Percentiles rank a stretch among this genome's conserved stretches.
Conservation (phyloP, 53 echinoderm and acorn worm species). For the Glandiceps talaboti region DNA sequence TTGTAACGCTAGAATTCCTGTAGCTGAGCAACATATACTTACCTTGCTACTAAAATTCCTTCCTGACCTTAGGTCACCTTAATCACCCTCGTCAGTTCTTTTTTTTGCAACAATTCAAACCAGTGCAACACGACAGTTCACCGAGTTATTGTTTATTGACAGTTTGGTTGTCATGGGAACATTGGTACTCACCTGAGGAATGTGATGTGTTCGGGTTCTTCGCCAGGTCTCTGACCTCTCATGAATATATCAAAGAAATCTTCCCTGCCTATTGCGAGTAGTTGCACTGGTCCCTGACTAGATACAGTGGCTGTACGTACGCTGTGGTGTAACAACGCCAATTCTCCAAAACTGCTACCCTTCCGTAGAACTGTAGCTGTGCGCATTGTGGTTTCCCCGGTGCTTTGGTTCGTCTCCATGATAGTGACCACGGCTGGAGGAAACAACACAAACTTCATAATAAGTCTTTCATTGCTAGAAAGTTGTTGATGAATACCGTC, state of each 20-base stretch:
- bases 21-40: no score
- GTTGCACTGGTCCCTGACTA: conserved; percentile 75
- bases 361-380: conserved; percentile 82
- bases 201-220: conserved; percentile 74
- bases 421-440: conserved; percentile 72
- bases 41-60: no score
- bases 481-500: no score
- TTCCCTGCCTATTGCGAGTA: conserved; percentile 80
- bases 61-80: no score
- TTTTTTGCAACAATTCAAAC: no score
- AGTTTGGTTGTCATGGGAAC: no score
- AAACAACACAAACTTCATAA: no score
- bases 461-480: no score
- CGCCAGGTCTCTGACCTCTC: conserved; percentile 76
- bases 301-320: conserved; percentile 78
- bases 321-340: conserved; percentile 81
- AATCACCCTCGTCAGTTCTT: no score
- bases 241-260: conserved; percentile 98
- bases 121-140: no score
- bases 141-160: no score
- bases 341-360: conserved; percentile 91
- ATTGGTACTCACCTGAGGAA: conserved; percentile 39
- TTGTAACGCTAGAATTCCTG: no score
- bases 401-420: conserved; percentile 47
- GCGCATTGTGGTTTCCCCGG: conserved; percentile 52